Evolutionary conservation across 2,888 invertebrate genomes (phyloP), one percentile per base, ranked within the genome.

Genomic region (Rhagium mordax): DNA sequence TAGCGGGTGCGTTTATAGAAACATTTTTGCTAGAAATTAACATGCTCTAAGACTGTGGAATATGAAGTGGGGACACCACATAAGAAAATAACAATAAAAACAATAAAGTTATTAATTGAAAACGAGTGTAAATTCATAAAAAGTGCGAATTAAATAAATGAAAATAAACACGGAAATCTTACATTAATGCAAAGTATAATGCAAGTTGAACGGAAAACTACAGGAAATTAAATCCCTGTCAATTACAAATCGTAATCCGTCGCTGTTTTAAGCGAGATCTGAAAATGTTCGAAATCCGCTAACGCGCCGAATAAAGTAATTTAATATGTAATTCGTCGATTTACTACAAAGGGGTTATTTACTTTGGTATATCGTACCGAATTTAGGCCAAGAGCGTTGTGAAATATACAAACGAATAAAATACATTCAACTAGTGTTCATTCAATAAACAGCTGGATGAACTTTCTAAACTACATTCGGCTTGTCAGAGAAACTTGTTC

Each of bases 381-480:
- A 67, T 67, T 67, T 67, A 67, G 57, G 67, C 57, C 67, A 67
- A 67, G 67, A 67, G 57, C 67, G 57, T 21, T 18, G 57, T 47
- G 57, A 67, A 67, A 67, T 57, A 41, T 53, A 67, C 67, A 67
- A 41, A 57, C 67, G 21, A 67, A 51, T 57, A 55, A 57, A 67
- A 27, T 57, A 55, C 67, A 55, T 67, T 67, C 67, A 67, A 67
- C 67, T 67, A 41, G 67, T 67, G 55, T 47, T 67, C 65, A 65
- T 65, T 65, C 67, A 57, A 67, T 67, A 67, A 55, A 57, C 57
- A 67, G 57, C 67, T 67, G 67, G 29, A 41, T 41, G 67, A 55
- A 61, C 21, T 67, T 65, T 57, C 67, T 33, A 47, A 65, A 67
- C 57, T 67, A 57, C 21, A 57, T 57, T 57, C 29, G 20, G 55